Base-by-base conservation (phyloP, 2,797 vertebrate genomes). In the Delichon dasypus region DNA sequence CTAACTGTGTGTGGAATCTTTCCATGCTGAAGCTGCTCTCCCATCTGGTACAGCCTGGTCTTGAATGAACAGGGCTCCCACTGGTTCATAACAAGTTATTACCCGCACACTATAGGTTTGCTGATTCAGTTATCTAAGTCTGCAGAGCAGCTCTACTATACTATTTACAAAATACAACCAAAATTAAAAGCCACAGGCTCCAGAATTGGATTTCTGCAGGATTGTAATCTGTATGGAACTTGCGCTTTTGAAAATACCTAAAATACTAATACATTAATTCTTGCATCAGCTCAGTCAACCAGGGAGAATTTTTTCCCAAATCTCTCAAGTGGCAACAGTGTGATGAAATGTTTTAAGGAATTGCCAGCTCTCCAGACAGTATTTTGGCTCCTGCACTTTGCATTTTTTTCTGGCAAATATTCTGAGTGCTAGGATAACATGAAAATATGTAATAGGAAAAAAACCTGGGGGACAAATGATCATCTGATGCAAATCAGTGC, bases 311-410 rank as follows among this genome's bases (percentile, higher is more conserved):
- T 85, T 83, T 65, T 89, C 75, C 61, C 9, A 45, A 61, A 18
- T 80, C n/a, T 92, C 36, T 22, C 36, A 85, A 90, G 26, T 68
- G 23, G 32, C 90, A 73, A 79, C 36, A 76, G 75, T 10, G 18
- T 87, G 71, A 88, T 90, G 54, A 95, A 95, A 89, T 21, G 18
- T 66, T 93, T 77, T 89, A 85, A 92, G 50, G 38, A 89, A 77
- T n/a, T 83, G 81, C 27, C 85, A 89, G 64, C 42, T 91, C 36
- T 90, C 32, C 48, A 92, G 74, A 79, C 25, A 2, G 45, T 94
- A 74, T 92, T 89, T 90, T 96, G 93, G 61, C 89, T 93, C 17
- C 25, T 1, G 13, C n/a, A 90, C 30, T n/a, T 91, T 93, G 40
- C 47, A 58, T 89, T 91, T 90, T n/a, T 38, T 87, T 44, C 84